A percentile compares a stretch with the other conserved stretches of the same genome.
phyloP scores from a whole-genome alignment of 2,113 vertebrate genomes.

The Capra hircus region DNA sequence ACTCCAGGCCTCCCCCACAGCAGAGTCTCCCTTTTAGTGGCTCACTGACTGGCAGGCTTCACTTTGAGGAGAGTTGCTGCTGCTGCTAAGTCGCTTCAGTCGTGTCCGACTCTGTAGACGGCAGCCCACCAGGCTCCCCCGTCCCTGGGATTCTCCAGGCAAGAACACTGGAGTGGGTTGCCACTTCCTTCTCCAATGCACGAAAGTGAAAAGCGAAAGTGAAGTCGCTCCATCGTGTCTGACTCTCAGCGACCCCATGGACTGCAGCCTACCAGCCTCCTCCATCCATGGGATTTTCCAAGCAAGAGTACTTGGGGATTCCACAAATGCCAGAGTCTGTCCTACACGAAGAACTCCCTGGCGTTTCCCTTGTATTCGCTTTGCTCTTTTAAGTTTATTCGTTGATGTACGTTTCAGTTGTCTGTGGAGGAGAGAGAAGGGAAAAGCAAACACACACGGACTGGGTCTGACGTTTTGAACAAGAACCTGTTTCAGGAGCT shows the following conservation, averaged over 20 bases:
- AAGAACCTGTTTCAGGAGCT: neutral
- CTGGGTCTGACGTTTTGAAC: neutral
- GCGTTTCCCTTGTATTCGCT: neutral
- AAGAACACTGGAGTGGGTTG: too few species aligned
- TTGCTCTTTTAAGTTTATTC: neutral
- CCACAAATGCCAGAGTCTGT: neutral
- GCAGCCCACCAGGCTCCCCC: too few species aligned
- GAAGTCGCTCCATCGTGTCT: too few species aligned
- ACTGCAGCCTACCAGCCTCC: too few species aligned
- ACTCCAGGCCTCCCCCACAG: fast-evolving
- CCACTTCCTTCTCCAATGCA: too few species aligned
- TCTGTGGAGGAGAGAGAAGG: neutral
- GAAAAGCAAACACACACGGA: neutral
- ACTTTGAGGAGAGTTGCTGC: neutral
- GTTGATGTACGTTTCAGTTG: neutral
- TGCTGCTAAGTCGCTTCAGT: too few species aligned
- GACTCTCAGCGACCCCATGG: too few species aligned
- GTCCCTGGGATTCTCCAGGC: too few species aligned
- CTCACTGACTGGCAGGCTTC: neutral
- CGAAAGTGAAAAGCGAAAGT: too few species aligned
- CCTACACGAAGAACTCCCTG: neutral
- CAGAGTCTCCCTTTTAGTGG: neutral
- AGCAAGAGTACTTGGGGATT: neutral
- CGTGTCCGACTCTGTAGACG: too few species aligned
- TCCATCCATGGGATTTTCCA: too few species aligned